Evolutionary conservation across 2,797 vertebrate genomes (phyloP).

Genomic region (Scolopax bukidnonensis): DNA sequence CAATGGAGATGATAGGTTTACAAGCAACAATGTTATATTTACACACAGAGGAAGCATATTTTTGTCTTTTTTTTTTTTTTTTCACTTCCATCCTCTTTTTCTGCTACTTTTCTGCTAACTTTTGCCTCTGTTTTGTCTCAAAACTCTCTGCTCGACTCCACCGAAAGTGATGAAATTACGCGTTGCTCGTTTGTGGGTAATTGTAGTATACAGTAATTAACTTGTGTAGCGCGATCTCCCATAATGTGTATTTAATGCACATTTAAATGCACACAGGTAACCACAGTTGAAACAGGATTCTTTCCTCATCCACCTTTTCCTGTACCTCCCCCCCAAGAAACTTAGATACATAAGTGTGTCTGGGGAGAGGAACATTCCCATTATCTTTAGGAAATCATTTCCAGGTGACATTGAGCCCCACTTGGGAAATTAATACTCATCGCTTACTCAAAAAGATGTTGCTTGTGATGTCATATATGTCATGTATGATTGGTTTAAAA

Average conservation of each 20-base stretch:
- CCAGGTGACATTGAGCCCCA: neutral
- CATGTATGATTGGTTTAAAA: neutral
- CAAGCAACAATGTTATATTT: conserved; percentile 23
- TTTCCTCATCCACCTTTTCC: neutral
- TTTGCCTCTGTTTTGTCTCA: neutral
- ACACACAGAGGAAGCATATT: neutral
- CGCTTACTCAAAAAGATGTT: fast-evolving
- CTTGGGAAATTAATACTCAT: neutral
- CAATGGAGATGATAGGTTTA: conserved; percentile 28
- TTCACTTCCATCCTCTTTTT: neutral
- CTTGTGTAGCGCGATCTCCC: neutral
- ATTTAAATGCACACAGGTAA: neutral
- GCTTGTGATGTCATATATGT: neutral
- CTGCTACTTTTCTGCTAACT: neutral
- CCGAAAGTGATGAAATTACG: neutral
- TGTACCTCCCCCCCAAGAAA: too few relatives aligned
- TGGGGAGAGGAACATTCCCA: neutral
- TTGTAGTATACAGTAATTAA: neutral
- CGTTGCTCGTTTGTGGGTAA: neutral
- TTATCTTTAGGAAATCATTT: neutral
- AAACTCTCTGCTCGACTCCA: neutral
- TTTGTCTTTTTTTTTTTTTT: neutral
- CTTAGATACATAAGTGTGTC: neutral
- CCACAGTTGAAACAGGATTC: neutral
- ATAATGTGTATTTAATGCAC: neutral